Conservation (phyloP, 2,113 vertebrate species). For the Ancistrus triradiatus region DNA sequence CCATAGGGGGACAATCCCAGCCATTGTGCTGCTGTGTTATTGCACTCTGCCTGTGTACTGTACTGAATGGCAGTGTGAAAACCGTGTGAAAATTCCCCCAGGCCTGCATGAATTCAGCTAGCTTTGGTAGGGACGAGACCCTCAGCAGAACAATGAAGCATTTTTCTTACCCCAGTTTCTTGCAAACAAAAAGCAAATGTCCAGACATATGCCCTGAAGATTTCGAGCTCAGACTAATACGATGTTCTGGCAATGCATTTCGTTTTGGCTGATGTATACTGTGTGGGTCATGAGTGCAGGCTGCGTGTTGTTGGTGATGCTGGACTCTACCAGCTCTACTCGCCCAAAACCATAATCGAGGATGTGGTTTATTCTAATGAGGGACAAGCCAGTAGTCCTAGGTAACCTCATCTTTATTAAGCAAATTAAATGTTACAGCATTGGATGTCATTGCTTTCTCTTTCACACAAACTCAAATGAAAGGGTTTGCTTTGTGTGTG, state of each 20-base stretch:
- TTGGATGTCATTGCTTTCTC: slow-evolving; percentile 23
- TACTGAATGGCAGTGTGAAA: slow-evolving; percentile 65
- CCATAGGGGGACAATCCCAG: slow-evolving; percentile 53
- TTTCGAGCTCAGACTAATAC: slow-evolving; percentile 21
- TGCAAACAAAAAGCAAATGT: slow-evolving; percentile 45
- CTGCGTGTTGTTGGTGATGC: slow-evolving; percentile 43
- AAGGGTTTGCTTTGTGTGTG: slow-evolving; percentile 37
- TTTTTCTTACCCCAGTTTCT: slow-evolving; percentile 13
- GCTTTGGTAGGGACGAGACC: slow-evolving; percentile 37
- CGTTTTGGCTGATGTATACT: slow-evolving; percentile 19
- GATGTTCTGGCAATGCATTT: not conserved
- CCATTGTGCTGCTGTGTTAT: slow-evolving; percentile 59
- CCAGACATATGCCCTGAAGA: slow-evolving; percentile 51
- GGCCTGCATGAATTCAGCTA: slow-evolving; percentile 56
- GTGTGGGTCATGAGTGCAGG: slow-evolving; percentile 51
- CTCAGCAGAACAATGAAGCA: slow-evolving; percentile 49
- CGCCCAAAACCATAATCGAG: slow-evolving; percentile 48
- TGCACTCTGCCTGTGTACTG: slow-evolving; percentile 60
- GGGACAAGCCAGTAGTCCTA: slow-evolving; percentile 38
- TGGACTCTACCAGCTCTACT: not conserved
- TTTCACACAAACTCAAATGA: slow-evolving; percentile 43
- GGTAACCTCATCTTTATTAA: slow-evolving; percentile 55
- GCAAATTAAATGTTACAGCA: slow-evolving; percentile 63
- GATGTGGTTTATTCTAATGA: slow-evolving; percentile 61
- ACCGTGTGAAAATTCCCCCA: slow-evolving; percentile 67